A percentile compares a stretch with the other conserved stretches of the same genome.
Evolutionary conservation across 2,113 vertebrate species (phyloP).

Genomic region (Ciconia boyciana): DNA sequence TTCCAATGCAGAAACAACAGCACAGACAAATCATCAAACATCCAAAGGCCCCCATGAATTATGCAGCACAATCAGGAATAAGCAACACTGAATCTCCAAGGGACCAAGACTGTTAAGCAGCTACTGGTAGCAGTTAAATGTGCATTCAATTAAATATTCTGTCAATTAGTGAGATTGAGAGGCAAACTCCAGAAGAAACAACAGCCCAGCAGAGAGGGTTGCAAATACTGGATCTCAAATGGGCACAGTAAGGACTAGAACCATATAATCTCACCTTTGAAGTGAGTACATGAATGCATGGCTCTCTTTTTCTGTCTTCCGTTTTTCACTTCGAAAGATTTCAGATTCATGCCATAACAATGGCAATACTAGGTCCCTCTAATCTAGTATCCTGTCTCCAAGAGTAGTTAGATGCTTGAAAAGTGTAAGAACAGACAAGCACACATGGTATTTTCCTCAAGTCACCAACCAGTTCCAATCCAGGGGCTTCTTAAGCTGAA

Average conservation of each 20-base stretch:
- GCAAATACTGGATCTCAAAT: background rate
- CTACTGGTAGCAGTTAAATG: background rate
- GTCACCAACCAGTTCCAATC: background rate
- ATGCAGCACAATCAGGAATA: background rate
- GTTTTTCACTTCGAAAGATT: background rate
- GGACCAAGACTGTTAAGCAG: background rate
- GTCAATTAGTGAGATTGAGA: background rate
- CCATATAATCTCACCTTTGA: background rate
- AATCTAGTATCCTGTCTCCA: background rate
- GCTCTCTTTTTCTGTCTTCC: background rate
- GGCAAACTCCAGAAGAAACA: background rate
- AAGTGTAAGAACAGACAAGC: background rate
- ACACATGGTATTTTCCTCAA: background rate
- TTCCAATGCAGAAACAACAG: background rate
- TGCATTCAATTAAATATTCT: background rate
- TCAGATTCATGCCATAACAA: background rate
- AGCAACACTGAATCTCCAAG: background rate
- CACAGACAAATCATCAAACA: accelerated
- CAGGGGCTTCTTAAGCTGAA: background rate
- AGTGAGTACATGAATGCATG: background rate
- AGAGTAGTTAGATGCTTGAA: background rate
- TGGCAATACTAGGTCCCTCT: background rate
- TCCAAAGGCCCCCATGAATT: background rate
- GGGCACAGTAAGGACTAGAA: background rate
- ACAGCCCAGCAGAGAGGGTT: background rate